Conservation (phyloP, 2,888 invertebrate genomes). For the Druceiella hillmani region DNA sequence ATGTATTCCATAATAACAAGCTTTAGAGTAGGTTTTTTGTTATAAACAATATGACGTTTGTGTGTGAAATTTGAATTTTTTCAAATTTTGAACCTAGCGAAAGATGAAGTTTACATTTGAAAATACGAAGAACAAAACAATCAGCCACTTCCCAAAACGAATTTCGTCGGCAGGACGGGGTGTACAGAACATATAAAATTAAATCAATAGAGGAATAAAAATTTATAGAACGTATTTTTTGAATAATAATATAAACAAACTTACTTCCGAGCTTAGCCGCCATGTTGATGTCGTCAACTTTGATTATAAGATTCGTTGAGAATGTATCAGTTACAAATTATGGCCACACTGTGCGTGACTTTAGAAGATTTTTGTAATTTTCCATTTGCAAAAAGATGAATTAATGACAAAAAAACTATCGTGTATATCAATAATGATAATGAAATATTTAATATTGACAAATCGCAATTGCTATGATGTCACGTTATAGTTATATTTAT, state of each 20-base stretch:
- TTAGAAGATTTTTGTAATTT: too few relatives aligned
- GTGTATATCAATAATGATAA: too few relatives aligned
- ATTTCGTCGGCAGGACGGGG: neutral
- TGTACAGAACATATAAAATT: slow-evolving; percentile 9
- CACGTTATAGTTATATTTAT: too few relatives aligned
- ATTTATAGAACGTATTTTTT: too few relatives aligned
- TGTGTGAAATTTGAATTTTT: slow-evolving; percentile 47
- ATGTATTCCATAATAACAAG: too few relatives aligned
- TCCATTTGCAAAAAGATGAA: too few relatives aligned
- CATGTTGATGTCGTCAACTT: slow-evolving; percentile 62
- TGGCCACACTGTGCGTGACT: too few relatives aligned
- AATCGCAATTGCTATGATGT: too few relatives aligned
- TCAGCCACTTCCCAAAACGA: neutral
- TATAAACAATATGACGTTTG: slow-evolving; percentile 37
- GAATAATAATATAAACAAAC: slow-evolving; percentile 49
- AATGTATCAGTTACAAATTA: too few relatives aligned
- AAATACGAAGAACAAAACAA: slow-evolving; percentile 15
- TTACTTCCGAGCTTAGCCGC: slow-evolving; percentile 77
- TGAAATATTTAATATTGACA: too few relatives aligned
- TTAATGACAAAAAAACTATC: too few relatives aligned
- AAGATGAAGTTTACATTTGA: slow-evolving; percentile 28
- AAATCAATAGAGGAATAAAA: slow-evolving; percentile 15
- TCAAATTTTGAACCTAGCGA: slow-evolving; percentile 50
- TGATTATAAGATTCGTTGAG: slow-evolving; percentile 37
- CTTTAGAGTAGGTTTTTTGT: too few relatives aligned